Base-by-base conservation (phyloP, 2,113 vertebrate species). In the Vireo altiloquus region DNA sequence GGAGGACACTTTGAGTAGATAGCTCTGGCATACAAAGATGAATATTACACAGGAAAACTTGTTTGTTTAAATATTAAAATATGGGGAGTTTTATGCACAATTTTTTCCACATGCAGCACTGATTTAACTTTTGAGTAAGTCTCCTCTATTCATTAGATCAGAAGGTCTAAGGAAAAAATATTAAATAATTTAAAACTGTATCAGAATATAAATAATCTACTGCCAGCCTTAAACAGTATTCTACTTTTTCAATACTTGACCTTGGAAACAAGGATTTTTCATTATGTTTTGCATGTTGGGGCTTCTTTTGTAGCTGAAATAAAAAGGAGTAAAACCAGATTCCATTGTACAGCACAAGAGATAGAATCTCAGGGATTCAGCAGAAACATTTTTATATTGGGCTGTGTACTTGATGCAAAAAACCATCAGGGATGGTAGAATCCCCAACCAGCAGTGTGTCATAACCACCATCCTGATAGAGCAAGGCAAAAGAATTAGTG, bases 401-500 rank as follows among this genome's bases (percentile, higher is more conserved):
- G 12, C 57, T 50, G 59, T 4, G 9, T 13, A 39, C 8, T 15
- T 35, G 21, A 65, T 30, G 8, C 14, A 44, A 82, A 63, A 3
- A 78, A 4, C 0, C 11, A 30, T 17, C 57, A 40, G 21, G 35
- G 20, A 19, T 37, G 31, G 19, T 8, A 49, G 27, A 87, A 53
- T 39, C 18, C 42, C 27, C 63, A 52, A 25, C 7, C 37, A 69
- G 33, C 21, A 44, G 14, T 1, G 31, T 14, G 11, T 16, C 63
- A 76, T 7, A 35, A 9, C 9, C 42, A 40, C 6, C 27, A 28
- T 2, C 52, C 9, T 21, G 13, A 50, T 0, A 83, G 5, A 60
- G 33, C 52, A 70, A 70, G 27, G 11, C 5, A 6, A 70, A 66
- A 59, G 21, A 61, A 24, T 33, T 35, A 20, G 14, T 39, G 40